Base-by-base conservation (phyloP, 2,797 vertebrate genomes). In the Micrastur ruficollis region DNA sequence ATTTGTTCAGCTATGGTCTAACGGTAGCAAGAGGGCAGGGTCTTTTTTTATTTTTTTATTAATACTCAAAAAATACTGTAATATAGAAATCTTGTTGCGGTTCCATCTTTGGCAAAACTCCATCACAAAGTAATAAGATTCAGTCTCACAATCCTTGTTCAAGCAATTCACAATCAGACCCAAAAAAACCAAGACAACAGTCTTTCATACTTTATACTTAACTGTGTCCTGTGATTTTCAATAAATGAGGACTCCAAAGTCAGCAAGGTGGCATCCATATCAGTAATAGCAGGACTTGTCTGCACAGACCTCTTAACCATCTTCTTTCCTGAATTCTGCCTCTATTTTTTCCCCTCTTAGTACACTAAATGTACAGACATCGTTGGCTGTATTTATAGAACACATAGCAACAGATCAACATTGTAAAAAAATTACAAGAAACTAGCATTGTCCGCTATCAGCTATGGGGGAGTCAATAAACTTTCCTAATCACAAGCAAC, bases 371-470 rank as follows among this genome's bases (percentile, higher is more conserved):
- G 22, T 9, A n/a, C 0, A 15, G 71, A 73, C 22, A 55, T 2
- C 49, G 50, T 56, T 26, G 52, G 42, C n/a, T 81, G 5, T 25
- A 32, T 58, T 90, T 76, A 50, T 14, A 59, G 38, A 93, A 53
- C 14, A 22, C 11, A 49, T 0, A 62, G 55, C 61, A 50, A 23
- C 36, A 59, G 27, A 86, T 26, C 8, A 44, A 55, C 6, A 6
- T 5, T 1, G 12, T 20, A 27, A 72, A 76, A 76, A 70, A 14
- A 56, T 12, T 3, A 22, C 67, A 46, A 62, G 21, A 27, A 63
- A 13, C 7, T 5, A 29, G 2, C 2, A 3, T 12, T 16, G 4
- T 3, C n/a, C 66, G 4, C 42, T 14, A 2, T 11, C 42, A 36
- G 50, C 55, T 63, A 12, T 0, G 0, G 22, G 22, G 18, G 7